These are phyloP conservation scores for Oncopeltus fasciatus DNA, from an alignment of 1,140 invertebrate species.

Conservation along the genomic window DNA sequence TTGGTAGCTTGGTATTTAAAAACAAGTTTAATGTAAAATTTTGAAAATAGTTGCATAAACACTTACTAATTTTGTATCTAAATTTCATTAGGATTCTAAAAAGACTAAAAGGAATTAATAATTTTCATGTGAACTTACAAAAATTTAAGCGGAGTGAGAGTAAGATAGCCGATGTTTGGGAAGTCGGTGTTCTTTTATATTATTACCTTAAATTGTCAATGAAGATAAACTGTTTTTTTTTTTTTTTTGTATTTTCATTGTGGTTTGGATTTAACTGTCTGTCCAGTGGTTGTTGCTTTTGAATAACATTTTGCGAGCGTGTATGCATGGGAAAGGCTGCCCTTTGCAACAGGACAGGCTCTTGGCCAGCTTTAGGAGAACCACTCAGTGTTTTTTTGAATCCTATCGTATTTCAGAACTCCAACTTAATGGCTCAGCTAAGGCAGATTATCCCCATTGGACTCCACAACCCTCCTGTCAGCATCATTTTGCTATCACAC, in stretches of 20 bases:
- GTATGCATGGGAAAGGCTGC: constrained; percentile 27
- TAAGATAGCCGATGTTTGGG: constrained; percentile 7
- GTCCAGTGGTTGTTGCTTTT: not conserved
- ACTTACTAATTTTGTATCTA: not conserved
- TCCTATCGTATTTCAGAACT: not conserved
- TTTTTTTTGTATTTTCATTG: too few species aligned
- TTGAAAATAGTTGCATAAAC: not conserved
- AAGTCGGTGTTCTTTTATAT: not conserved
- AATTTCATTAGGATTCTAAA: not conserved
- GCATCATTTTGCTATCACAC: not conserved
- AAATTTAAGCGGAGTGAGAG: constrained; percentile 14
- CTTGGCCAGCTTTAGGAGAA: constrained; percentile 28
- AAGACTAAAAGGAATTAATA: too few species aligned
- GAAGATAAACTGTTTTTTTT: not conserved
- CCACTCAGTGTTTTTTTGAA: not conserved
- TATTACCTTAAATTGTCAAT: not conserved
- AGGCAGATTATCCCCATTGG: not conserved
- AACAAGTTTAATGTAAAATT: not conserved
- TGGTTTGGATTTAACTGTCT: not conserved
- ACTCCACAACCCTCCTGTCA: not conserved
- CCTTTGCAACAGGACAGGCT: constrained; percentile 33
- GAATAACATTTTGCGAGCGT: not conserved
- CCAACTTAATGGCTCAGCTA: not conserved
- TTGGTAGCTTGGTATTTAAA: not conserved
- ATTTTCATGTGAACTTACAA: too few species aligned